Base-by-base conservation (phyloP, 2,888 invertebrate species). In the Hololepta plana region DNA sequence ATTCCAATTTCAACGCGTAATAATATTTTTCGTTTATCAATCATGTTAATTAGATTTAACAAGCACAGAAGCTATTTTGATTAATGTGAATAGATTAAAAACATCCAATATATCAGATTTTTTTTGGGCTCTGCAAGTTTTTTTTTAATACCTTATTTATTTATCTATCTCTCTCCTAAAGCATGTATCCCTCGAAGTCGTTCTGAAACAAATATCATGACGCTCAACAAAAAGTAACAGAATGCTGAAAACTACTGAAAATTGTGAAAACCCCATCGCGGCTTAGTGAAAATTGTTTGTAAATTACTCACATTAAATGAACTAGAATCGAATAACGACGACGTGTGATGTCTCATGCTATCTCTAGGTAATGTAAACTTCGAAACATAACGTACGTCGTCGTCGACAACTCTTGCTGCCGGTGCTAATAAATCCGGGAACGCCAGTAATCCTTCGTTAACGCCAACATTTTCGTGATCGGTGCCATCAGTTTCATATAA, bases 361-460 rank as follows among this genome's bases (percentile, higher is more conserved):
- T 43, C 46, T 34, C 44, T 44, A 27, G 43, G 39, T 30, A 47
- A 50, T 26, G 41, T 36, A 29, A 46, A 46, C 34, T 50, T 47
- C 16, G 47, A 44, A 20, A 46, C 38, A 32, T 43, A 46, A 32
- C 44, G 41, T 23, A 41, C 37, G 27, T 45, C 41, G 24, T 44
- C 44, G 13, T 33, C 32, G 29, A 33, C 37, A 16, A 43, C 36
- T 24, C 44, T 41, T 29, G 49, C 37, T 31, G 51, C 46, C 25
- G 54, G 51, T 25, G 53, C 53, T 35, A 56, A 38, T 26, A 53
- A 39, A 39, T 57, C 53, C 12, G 57, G 57, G 38, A 53, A 51
- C 23, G 54, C 42, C 36, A 56, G 41, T 32, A 54, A 37, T 14
- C 49, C 47, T 27, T 39, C 37, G 23, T 39, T 38, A 24, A 33